Evolutionary conservation across 1,140 invertebrate species (phyloP).

Genomic region (Cardiocondyla obscurior): DNA sequence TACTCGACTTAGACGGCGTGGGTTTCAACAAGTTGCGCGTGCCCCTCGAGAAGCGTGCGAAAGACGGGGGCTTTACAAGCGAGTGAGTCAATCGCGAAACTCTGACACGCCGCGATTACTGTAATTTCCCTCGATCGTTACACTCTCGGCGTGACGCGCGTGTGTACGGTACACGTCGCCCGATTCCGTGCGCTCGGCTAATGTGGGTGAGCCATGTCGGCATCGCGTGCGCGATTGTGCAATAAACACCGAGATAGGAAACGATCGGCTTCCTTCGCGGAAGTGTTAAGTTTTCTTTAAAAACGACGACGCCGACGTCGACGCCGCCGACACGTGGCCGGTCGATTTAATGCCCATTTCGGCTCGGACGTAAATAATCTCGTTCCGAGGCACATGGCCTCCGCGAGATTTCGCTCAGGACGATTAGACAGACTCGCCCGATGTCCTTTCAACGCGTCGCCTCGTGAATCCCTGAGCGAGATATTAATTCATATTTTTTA

Average conservation of each 20-base stretch:
- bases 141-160: constrained; percentile 1
- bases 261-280: constrained; percentile 69
- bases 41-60: neutral
- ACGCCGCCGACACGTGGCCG: constrained; percentile 45
- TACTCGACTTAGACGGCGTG: too few species aligned
- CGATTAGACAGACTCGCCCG: neutral
- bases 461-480: neutral
- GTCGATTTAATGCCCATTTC: constrained; percentile 46
- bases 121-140: constrained; percentile 42
- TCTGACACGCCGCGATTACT: constrained; percentile 20
- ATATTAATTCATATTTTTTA: neutral
- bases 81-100: constrained; percentile 18
- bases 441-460: neutral
- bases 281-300: constrained; percentile 57
- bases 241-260: constrained; percentile 66
- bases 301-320: constrained; percentile 51
- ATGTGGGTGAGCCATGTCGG: constrained; percentile 28
- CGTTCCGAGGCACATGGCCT: constrained; percentile 16
- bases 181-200: constrained; percentile 15
- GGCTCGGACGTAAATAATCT: constrained; percentile 8
- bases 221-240: constrained; percentile 68
- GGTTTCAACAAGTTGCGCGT: neutral
- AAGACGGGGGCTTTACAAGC: neutral
- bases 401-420: neutral
- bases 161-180: neutral